phyloP scores from a whole-genome alignment of 2,113 vertebrate genomes.

The Cyprinus carpio region DNA sequence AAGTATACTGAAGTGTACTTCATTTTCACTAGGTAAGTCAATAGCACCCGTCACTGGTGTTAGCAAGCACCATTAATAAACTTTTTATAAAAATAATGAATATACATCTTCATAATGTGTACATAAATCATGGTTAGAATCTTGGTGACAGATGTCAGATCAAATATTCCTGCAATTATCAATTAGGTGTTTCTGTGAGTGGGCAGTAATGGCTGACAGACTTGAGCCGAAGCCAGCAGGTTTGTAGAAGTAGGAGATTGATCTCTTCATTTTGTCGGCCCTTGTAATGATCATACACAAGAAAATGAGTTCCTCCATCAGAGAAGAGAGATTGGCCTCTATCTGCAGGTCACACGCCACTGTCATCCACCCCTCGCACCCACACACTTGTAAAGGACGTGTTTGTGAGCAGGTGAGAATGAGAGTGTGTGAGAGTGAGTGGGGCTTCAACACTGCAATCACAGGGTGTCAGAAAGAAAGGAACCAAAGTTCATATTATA shows the following conservation, averaged over 20 bases:
- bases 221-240: constrained; percentile 18
- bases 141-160: neutral
- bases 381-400: constrained; percentile 32
- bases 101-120: no score
- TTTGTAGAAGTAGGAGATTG: constrained; percentile 34
- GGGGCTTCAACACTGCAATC: neutral
- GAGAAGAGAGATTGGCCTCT: neutral
- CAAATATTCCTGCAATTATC: neutral
- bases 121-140: no score
- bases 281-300: constrained; percentile 78
- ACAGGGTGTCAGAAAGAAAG: no score
- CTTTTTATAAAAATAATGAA: no score
- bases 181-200: neutral
- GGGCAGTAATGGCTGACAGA: constrained; percentile 10
- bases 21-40: no score
- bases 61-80: no score
- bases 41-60: no score
- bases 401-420: constrained; percentile 33
- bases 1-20: no score
- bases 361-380: constrained; percentile 36
- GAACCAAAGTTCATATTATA: no score
- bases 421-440: neutral
- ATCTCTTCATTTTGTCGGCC: constrained; percentile 66
- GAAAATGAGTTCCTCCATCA: constrained; percentile 59
- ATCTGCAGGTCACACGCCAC: constrained; percentile 56